These are phyloP conservation scores for Bugulina stolonifera DNA, from an alignment of 2,888 invertebrate genomes.

Conservation along the genomic window DNA sequence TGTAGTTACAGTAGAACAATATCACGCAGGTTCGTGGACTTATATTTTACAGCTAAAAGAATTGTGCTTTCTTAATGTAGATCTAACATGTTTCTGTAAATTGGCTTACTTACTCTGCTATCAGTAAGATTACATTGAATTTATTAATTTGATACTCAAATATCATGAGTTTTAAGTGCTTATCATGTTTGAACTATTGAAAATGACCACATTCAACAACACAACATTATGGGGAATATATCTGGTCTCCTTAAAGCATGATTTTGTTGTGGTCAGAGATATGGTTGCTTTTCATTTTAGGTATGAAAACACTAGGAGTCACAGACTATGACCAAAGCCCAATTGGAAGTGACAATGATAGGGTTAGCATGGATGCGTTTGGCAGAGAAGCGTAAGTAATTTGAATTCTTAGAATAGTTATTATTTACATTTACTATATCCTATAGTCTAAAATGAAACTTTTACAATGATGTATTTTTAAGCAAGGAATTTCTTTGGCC, in stretches of 20 bases:
- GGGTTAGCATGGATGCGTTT: constrained; percentile 42
- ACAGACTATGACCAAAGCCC: constrained; percentile 36
- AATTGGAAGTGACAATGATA: constrained; percentile 38
- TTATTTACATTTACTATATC: not conserved
- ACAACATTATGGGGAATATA: no score
- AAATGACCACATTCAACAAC: no score
- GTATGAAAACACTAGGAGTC: constrained; percentile 42
- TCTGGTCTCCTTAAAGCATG: no score
- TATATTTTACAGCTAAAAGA: not conserved
- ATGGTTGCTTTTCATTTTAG: no score
- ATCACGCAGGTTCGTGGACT: constrained; percentile 46
- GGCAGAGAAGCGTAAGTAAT: constrained; percentile 43
- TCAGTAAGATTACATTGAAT: no score
- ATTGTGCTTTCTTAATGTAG: no score
- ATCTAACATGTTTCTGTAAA: no score
- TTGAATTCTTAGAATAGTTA: not conserved
- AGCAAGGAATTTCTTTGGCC: no score
- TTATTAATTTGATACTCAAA: not conserved
- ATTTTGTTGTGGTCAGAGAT: no score
- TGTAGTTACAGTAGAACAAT: constrained; percentile 43
- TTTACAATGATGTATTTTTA: no score
- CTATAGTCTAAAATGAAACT: no score
- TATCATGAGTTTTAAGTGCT: not conserved
- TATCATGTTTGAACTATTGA: not conserved
- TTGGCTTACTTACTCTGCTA: not conserved